Evolutionary conservation across 2,797 vertebrate species (phyloP), one percentile per base, ranked within the genome.

Genomic region (Trichosurus vulpecula): DNA sequence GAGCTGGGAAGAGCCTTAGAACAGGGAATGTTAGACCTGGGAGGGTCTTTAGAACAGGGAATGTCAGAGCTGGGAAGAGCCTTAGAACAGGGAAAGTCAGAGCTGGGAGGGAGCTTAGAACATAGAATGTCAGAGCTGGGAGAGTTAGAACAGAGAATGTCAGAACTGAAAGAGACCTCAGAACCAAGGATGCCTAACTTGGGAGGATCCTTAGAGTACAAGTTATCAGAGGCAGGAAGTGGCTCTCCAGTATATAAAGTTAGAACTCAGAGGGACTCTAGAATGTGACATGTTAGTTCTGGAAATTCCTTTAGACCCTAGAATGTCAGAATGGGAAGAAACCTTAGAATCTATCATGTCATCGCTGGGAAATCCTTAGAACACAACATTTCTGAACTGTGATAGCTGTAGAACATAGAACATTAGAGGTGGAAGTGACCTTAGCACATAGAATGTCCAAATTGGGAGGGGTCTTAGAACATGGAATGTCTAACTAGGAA

Each of bases 21-120:
- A 47, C 9, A 87, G 2, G 4, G 41, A 47, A 25, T 87, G 2
- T 87, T 8, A 27, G 74, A 47, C 25, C 9, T 87, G 41, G 10
- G 25, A 47, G 2, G 10, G 0, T 3, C 4, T 41, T 47, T 3
- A 87, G 8, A 47, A 47, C 0, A 0, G 9, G 25, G 41, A 25
- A 47, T 47, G 22, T 8, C 74, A 27, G 27, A 27, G 9, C 51
- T 51, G 9, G 74, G 41, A 47, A 22, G 22, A 27, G 47, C 74
- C 41, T 87, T 47, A 47, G 74, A 47, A 4, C 35, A 35, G 12
- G 61, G 31, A 19, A 0, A 41, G n/a, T 61, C 31, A 35, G 58
- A 35, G 12, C 1, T 4, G 13, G 58, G 6, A 61, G 12, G 8
- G 13, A 30, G 16, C 30, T 61, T 61, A 13, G 2, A 61, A 13